Percentiles rank a stretch among this genome's conserved stretches.
Conservation (phyloP, 92 coral and sea anemone genomes). For the Paragorgia papillata region DNA sequence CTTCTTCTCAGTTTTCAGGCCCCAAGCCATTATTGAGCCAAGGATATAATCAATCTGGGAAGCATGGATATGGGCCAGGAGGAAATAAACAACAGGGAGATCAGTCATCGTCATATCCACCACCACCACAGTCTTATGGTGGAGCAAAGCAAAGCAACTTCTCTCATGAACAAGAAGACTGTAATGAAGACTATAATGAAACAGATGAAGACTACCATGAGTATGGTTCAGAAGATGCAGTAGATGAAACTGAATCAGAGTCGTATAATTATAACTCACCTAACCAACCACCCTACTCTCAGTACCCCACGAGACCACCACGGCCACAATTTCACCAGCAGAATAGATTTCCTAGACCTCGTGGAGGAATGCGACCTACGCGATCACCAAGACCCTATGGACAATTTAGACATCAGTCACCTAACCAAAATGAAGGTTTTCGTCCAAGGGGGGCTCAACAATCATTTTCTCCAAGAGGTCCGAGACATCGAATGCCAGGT, state of each 20-base stretch:
- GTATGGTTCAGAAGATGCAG: not conserved
- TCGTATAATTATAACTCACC: not conserved
- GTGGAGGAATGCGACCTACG: not conserved
- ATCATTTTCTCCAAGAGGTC: slow-evolving; percentile 15
- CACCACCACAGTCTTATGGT: not conserved
- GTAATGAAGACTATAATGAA: not conserved
- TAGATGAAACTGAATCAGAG: not conserved
- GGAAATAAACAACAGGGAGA: too few relatives aligned
- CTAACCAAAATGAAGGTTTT: slow-evolving; percentile 1
- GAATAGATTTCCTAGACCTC: slow-evolving; percentile 17
- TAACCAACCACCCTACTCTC: not conserved
- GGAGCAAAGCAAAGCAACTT: not conserved
- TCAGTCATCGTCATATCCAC: not conserved
- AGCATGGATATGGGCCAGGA: not conserved
- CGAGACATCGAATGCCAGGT: not conserved
- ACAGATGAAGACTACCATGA: too few relatives aligned
- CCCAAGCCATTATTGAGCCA: not conserved
- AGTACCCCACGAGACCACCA: not conserved
- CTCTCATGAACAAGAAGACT: not conserved
- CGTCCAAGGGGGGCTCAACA: slow-evolving; percentile 2
- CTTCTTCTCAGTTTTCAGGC: slow-evolving; percentile 5
- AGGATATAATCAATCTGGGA: not conserved
- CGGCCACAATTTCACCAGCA: not conserved
- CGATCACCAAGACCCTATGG: not conserved
- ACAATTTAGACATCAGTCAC: not conserved